Percentiles rank a stretch among this genome's conserved stretches.
Conservation (phyloP, 2,113 vertebrate species). For the Australoheros scitulus region DNA sequence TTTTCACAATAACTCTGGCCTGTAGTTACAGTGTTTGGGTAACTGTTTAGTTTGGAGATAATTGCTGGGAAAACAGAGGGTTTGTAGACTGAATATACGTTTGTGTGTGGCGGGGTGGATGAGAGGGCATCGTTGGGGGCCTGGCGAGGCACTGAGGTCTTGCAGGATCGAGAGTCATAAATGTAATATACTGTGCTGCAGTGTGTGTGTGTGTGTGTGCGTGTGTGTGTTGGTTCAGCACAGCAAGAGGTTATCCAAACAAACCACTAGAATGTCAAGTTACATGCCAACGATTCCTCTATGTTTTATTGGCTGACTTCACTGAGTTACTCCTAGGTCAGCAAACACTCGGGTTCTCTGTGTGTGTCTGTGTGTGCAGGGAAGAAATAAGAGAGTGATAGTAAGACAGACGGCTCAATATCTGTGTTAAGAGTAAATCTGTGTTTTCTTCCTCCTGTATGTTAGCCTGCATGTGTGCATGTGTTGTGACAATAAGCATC, state of each 20-base stretch:
- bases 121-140: conserved; percentile 59
- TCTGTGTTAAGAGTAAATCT: conserved; percentile 25
- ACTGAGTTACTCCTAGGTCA: conserved; percentile 80
- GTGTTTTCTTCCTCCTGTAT: conserved; percentile 49
- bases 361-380: background rate
- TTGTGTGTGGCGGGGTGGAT: conserved; percentile 57
- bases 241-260: conserved; percentile 83
- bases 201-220: conserved; percentile 22
- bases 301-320: conserved; percentile 83
- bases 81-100: conserved; percentile 21
- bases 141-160: conserved; percentile 30
- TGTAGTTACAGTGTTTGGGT: conserved; percentile 25
- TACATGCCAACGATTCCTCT: conserved; percentile 82
- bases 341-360: conserved; percentile 31
- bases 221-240: conserved; percentile 55
- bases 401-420: background rate
- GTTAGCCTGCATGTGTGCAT: background rate
- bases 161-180: conserved; percentile 72
- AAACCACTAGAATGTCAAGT: conserved; percentile 84
- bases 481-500: conserved; percentile 68
- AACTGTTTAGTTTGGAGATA: conserved; percentile 57
- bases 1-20: conserved; percentile 43
- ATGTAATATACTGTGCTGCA: conserved; percentile 81
- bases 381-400: background rate
- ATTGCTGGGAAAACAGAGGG: conserved; percentile 60